phyloP scores from a whole-genome alignment of 1,140 invertebrate genomes.

The Papilio glaucus region DNA sequence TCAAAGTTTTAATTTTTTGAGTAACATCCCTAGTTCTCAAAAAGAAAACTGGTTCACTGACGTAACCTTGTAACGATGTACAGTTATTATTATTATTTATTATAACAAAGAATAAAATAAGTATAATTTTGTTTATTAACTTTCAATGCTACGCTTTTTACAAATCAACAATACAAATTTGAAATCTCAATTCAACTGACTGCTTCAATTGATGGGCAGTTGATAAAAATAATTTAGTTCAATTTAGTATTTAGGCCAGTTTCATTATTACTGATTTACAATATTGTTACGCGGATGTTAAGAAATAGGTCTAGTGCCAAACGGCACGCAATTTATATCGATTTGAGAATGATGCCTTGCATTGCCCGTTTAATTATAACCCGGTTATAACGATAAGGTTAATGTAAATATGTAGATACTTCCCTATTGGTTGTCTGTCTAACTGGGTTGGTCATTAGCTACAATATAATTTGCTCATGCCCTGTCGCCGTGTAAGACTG shows the following conservation, averaged over 20 bases:
- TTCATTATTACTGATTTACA: not conserved
- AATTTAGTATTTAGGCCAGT: constrained; percentile 29
- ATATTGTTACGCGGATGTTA: not conserved
- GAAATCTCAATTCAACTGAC: constrained; percentile 8
- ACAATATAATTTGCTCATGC: no score
- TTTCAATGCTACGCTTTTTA: constrained; percentile 5
- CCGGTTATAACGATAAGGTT: not conserved
- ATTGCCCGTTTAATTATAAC: not conserved
- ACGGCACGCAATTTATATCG: not conserved
- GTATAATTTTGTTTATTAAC: not conserved
- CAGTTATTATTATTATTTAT: not conserved
- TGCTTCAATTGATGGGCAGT: constrained; percentile 7
- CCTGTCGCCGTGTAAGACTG: no score
- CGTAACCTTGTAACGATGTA: not conserved
- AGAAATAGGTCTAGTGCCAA: not conserved
- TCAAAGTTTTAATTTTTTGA: no score
- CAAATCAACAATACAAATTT: not conserved
- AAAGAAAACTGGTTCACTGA: not conserved
- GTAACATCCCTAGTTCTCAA: no score
- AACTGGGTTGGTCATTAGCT: no score
- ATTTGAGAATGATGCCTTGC: not conserved
- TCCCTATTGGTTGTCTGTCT: not conserved
- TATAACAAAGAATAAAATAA: not conserved
- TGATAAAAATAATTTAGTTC: constrained; percentile 11
- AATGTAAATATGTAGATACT: not conserved